Percentiles rank a stretch among this genome's conserved stretches.
These are phyloP conservation scores for Tubulanus polymorphus DNA, from an alignment of 2,888 invertebrate species.

Conservation along the genomic window DNA sequence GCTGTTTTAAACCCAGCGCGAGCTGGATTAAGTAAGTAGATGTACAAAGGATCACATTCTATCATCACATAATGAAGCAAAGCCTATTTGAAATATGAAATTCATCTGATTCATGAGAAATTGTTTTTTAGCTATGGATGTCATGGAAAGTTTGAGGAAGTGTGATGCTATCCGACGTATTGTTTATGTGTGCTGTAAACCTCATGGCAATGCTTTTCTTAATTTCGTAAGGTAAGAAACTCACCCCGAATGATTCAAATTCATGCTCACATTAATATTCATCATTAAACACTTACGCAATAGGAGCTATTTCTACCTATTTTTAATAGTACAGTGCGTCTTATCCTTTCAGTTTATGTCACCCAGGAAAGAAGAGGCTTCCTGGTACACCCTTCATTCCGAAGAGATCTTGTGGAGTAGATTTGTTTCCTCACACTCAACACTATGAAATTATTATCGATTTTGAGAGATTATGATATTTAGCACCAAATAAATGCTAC, in stretches of 20 bases:
- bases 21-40: conserved; percentile 18
- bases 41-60: neutral
- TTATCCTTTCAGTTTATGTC: conserved; percentile 1
- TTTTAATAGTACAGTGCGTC: no score
- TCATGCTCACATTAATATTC: no score
- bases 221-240: conserved; percentile 20
- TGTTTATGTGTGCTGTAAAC: conserved; percentile 20
- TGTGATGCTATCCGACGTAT: conserved; percentile 13
- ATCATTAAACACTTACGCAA: no score
- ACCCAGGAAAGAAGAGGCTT: neutral
- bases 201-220: conserved; percentile 12
- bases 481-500: no score
- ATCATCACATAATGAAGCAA: no score
- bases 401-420: conserved; percentile 3
- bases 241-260: neutral
- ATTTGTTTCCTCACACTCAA: conserved; percentile 11
- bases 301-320: neutral
- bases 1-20: conserved; percentile 21
- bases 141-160: conserved; percentile 12
- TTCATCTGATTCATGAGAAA: no score
- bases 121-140: conserved; percentile 13
- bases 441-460: conserved; percentile 8
- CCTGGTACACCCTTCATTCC: conserved; percentile 5
- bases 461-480: neutral
- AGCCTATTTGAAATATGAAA: no score